Evolutionary conservation across 1,140 invertebrate genomes (phyloP), one percentile per base, ranked within the genome.

Genomic region (Pemphigus obesinymphae): DNA sequence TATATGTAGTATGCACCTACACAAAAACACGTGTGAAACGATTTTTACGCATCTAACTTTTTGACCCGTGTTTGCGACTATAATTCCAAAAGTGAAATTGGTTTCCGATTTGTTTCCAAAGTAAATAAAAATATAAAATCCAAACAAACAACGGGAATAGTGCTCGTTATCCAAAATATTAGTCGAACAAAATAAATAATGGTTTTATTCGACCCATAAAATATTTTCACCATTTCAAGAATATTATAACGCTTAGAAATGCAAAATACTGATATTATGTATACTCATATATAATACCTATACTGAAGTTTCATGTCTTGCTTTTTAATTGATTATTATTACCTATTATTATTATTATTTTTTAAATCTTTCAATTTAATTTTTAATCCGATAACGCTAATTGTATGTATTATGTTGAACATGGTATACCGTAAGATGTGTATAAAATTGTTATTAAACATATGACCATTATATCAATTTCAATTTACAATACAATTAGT

Each of bases 31-130:
- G n/a, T 66, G 68, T 26, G 23, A 70, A 70, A 70, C 6, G 40
- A 45, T 70, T 70, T 45, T 43, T 70, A 45, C 23, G 6, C 23
- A 17, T 34, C 37, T 17, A 68, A 43, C 37, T 70, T 70, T 70
- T 70, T 10, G 6, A 13, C 26, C 45, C 10, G 40, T 45, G 43
- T 70, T 70, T 20, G 23, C 23, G 26, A 43, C 34, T 40, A 20
- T 68, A 23, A 11, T n/a, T 5, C 31, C 31, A 37, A 40, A 40
- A 34, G 45, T 23, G 34, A 78, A 78, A 78, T 78, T 58, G 75
- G 53, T 78, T 58, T 58, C 75, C 75, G 34, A 78, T 78, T 78
- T 78, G 75, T 78, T 78, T 78, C 31, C 2, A 78, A 78, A 78
- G 75, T 78, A 78, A 55, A 78, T 58, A 78, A 61, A 78, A 40